Percentiles rank a stretch among this genome's conserved stretches.
Evolutionary conservation across 2,113 vertebrate genomes (phyloP).

Genomic region (Dasyprocta punctata): DNA sequence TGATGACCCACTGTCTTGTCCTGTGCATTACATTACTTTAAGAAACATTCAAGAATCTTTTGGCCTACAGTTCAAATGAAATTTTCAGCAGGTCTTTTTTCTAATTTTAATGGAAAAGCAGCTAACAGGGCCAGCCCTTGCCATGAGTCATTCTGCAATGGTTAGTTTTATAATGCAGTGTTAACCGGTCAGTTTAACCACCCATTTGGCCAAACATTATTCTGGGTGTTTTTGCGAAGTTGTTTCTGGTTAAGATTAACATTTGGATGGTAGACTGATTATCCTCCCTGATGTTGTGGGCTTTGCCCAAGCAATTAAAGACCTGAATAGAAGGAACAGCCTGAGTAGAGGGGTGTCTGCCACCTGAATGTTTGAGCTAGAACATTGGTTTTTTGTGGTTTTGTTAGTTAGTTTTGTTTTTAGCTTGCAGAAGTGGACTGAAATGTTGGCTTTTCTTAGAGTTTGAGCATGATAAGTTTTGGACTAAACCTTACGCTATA

Average conservation of each 20-base stretch:
- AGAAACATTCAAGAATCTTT: slow-evolving; percentile 30
- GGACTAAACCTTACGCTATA: background rate
- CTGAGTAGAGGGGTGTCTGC: too few species aligned
- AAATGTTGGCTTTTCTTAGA: background rate
- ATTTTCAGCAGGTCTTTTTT: background rate
- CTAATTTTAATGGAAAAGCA: background rate
- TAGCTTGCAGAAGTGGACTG: background rate
- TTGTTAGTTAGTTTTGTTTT: background rate
- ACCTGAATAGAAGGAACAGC: background rate
- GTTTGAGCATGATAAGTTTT: background rate
- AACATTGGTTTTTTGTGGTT: background rate
- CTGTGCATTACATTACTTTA: slow-evolving; percentile 39
- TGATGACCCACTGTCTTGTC: slow-evolving; percentile 15
- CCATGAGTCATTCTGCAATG: background rate
- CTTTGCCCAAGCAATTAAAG: background rate
- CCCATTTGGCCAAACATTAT: background rate
- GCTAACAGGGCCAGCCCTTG: background rate
- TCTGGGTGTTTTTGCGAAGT: background rate
- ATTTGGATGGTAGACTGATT: background rate
- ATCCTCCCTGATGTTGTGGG: background rate
- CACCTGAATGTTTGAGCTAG: background rate
- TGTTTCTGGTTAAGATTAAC: background rate
- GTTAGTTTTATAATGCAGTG: background rate
- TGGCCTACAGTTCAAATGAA: background rate
- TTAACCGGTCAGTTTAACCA: background rate